These are phyloP conservation scores for Agrotis clavis DNA, from an alignment of 2,888 invertebrate species.

Conservation along the genomic window DNA sequence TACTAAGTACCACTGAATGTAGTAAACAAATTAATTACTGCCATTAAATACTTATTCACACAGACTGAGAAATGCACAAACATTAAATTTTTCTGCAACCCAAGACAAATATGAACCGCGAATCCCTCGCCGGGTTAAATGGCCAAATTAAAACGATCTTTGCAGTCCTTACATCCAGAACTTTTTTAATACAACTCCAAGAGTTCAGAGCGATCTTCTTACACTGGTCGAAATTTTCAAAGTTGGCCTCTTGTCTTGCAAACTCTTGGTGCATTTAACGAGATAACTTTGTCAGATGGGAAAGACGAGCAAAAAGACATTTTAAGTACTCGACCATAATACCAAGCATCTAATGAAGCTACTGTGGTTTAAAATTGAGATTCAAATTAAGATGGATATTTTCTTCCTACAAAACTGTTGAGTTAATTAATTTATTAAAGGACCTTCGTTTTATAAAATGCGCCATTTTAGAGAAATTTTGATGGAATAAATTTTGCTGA, in stretches of 20 bases:
- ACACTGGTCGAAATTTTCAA: slow-evolving; percentile 68
- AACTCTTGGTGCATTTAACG: slow-evolving; percentile 86
- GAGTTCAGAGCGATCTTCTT: slow-evolving; percentile 62
- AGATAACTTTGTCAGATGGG: slow-evolving; percentile 83
- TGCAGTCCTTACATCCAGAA: slow-evolving; percentile 25
- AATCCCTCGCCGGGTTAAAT: slow-evolving; percentile 55
- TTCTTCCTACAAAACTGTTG: slow-evolving; percentile 10
- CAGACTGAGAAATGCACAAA: slow-evolving; percentile 26
- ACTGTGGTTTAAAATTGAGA: slow-evolving; percentile 38
- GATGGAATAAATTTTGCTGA: neutral
- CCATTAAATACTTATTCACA: slow-evolving; percentile 25
- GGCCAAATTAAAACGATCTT: slow-evolving; percentile 67
- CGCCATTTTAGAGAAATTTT: slow-evolving; percentile 1
- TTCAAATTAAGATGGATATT: slow-evolving; percentile 48
- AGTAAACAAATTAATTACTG: slow-evolving; percentile 17
- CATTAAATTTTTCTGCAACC: slow-evolving; percentile 29
- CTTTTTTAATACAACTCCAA: slow-evolving; percentile 38
- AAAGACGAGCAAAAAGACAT: slow-evolving; percentile 76
- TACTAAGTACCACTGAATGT: neutral
- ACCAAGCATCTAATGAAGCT: slow-evolving; percentile 47
- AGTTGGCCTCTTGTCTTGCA: slow-evolving; percentile 78
- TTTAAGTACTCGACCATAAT: slow-evolving; percentile 52
- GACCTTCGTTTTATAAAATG: neutral
- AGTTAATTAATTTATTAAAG: slow-evolving; percentile 19
- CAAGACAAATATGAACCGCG: slow-evolving; percentile 59